Conservation (phyloP, 2,113 vertebrate species). For the Crotalus viridis region DNA sequence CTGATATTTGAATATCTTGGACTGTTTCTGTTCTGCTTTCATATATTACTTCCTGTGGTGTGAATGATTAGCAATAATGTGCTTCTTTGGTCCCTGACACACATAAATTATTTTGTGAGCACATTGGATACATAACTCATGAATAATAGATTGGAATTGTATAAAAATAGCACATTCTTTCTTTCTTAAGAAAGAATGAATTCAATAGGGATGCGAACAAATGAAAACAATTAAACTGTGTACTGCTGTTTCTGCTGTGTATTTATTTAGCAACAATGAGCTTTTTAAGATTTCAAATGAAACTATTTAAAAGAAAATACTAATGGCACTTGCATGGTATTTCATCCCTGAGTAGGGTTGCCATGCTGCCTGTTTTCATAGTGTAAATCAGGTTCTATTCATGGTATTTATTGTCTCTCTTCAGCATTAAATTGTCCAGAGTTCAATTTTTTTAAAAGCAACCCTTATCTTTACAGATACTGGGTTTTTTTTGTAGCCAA, state of each 20-base stretch:
- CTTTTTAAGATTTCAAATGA: neutral
- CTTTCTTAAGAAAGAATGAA: slow-evolving; percentile 30
- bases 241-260: neutral
- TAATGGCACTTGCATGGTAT: neutral
- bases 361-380: neutral
- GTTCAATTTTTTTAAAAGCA: neutral
- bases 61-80: slow-evolving; percentile 32
- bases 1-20: slow-evolving; percentile 62
- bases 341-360: neutral
- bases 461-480: neutral
- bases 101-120: slow-evolving; percentile 35
- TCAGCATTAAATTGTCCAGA: neutral
- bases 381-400: neutral
- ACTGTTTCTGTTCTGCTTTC: slow-evolving; percentile 47
- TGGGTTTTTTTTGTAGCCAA: neutral
- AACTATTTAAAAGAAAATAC: neutral
- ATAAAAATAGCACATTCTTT: slow-evolving; percentile 13
- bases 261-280: slow-evolving; percentile 5
- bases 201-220: neutral
- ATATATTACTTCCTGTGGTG: slow-evolving; percentile 53
- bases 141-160: slow-evolving; percentile 25
- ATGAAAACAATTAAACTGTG: neutral
- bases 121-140: slow-evolving; percentile 54
- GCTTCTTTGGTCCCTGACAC: slow-evolving; percentile 26
- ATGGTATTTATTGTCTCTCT: neutral